Evolutionary conservation across 35 echinoderm and acorn worm genomes (phyloP).

Genomic region (Hemicentrotus pulcherrimus): DNA sequence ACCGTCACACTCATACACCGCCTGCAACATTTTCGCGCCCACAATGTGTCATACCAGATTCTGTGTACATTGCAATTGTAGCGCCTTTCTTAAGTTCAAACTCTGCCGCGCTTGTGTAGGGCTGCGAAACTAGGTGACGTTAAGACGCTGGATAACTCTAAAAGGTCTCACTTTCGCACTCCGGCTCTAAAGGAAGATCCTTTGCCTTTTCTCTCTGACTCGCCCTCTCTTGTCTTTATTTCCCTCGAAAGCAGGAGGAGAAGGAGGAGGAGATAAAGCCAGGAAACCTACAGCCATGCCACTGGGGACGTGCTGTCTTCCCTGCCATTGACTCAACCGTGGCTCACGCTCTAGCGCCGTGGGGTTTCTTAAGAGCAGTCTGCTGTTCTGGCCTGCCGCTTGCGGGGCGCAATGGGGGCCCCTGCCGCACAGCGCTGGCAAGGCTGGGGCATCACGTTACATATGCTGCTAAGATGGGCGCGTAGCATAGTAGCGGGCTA

Average conservation of each 20-base stretch:
- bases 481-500: constrained; percentile 41
- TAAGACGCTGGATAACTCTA: background rate
- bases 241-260: background rate
- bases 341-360: constrained; percentile 16
- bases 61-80: constrained; percentile 37
- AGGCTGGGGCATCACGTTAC: constrained; percentile 40
- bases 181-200: constrained; percentile 6
- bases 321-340: constrained; percentile 25
- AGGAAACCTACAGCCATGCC: constrained; percentile 34
- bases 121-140: constrained; percentile 36
- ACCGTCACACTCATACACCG: background rate
- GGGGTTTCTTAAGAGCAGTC: constrained; percentile 31
- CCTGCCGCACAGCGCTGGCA: constrained; percentile 36
- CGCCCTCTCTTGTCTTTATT: background rate
- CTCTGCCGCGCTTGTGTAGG: background rate
- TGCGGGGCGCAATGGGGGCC: constrained; percentile 47
- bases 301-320: constrained; percentile 44
- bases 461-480: constrained; percentile 31
- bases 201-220: background rate
- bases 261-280: background rate
- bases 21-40: background rate
- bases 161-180: constrained; percentile 42
- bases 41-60: constrained; percentile 7
- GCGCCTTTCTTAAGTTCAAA: constrained; percentile 10
- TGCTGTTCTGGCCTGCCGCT: constrained; percentile 50